Percentiles rank a stretch among this genome's conserved stretches.
These are phyloP conservation scores for Xestia ashworthii DNA, from an alignment of 2,888 invertebrate species.

Conservation along the genomic window DNA sequence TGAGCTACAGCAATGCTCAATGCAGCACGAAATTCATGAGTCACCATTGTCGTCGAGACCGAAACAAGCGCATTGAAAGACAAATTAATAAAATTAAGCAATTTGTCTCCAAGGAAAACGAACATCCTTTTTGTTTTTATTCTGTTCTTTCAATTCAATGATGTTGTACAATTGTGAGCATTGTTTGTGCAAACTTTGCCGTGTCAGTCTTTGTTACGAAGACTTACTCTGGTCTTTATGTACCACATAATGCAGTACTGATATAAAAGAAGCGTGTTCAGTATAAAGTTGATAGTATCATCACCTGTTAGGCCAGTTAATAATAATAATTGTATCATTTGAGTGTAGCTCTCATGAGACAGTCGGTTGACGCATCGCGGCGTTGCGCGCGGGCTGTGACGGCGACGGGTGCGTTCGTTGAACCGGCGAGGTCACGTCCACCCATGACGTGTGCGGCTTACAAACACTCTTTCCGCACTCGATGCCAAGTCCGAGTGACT, in stretches of 20 bases:
- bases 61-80: conserved; percentile 55
- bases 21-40: conserved; percentile 59
- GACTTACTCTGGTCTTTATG: conserved; percentile 3
- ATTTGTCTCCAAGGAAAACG: conserved; percentile 60
- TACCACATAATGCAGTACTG: neutral
- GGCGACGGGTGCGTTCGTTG: conserved; percentile 85
- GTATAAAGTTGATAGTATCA: conserved; percentile 25
- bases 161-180: conserved; percentile 27
- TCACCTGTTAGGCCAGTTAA: conserved; percentile 60
- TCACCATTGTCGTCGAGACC: conserved; percentile 52
- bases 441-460: conserved; percentile 81
- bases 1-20: conserved; percentile 41
- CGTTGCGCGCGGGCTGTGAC: conserved; percentile 81
- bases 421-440: conserved; percentile 90
- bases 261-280: neutral
- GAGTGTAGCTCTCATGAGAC: conserved; percentile 71
- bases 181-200: conserved; percentile 33
- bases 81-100: conserved; percentile 66
- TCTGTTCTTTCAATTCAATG: conserved; percentile 42
- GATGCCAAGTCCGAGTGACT: conserved; percentile 67
- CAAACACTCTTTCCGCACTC: conserved; percentile 76
- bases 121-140: conserved; percentile 40
- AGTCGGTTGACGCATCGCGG: conserved; percentile 82
- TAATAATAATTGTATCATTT: conserved; percentile 61
- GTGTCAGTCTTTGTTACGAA: conserved; percentile 20